These are phyloP conservation scores for Drosophila bifasciata DNA, from an alignment of 1,140 invertebrate species.

Conservation along the genomic window DNA sequence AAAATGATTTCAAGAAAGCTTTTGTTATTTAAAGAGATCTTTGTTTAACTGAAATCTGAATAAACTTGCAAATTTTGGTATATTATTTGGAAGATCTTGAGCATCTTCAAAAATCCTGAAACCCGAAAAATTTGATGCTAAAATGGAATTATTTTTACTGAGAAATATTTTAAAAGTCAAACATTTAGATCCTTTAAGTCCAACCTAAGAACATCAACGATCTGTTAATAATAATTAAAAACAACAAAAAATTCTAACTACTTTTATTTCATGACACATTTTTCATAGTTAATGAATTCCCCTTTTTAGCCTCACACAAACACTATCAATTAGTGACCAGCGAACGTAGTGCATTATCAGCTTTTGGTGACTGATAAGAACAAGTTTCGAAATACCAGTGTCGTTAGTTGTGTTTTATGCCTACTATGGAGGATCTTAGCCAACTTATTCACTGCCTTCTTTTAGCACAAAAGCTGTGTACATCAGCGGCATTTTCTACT, in stretches of 20 bases:
- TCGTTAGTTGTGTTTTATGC: slow-evolving; percentile 18
- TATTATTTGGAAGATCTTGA: no score
- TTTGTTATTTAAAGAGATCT: no score
- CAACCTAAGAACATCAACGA: no score
- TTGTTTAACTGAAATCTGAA: no score
- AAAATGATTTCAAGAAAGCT: not conserved
- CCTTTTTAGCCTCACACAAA: not conserved
- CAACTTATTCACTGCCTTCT: slow-evolving; percentile 64
- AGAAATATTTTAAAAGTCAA: no score
- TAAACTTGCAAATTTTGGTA: no score
- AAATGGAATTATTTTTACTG: no score
- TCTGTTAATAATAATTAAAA: no score
- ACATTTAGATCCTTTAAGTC: no score
- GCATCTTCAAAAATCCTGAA: no score
- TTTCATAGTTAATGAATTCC: not conserved
- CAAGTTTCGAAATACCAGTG: slow-evolving; percentile 23
- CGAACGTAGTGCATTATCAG: slow-evolving; percentile 34
- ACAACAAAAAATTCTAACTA: not conserved
- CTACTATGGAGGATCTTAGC: no score
- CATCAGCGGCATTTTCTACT: slow-evolving; percentile 90
- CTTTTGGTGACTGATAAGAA: slow-evolving; percentile 30
- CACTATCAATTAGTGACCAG: slow-evolving; percentile 37
- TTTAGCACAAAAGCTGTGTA: slow-evolving; percentile 88
- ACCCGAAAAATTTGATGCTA: no score
- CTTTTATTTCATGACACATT: slow-evolving; percentile 10